Conservation (phyloP, 2,113 vertebrate species). For the Malurus alboscapulatus region DNA sequence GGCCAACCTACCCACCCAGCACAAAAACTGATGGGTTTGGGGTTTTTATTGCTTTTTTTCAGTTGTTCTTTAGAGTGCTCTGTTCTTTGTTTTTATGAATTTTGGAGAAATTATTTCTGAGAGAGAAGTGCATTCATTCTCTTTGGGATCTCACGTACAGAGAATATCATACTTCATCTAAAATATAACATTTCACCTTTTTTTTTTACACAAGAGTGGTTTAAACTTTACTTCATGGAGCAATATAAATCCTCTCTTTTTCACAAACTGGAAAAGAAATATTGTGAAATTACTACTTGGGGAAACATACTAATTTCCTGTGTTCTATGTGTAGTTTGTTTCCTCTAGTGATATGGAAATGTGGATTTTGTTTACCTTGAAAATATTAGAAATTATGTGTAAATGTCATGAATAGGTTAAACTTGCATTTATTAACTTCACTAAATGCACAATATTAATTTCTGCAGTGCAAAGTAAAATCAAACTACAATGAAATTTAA, state of each 20-base stretch:
- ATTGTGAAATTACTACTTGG: slow-evolving; percentile 2
- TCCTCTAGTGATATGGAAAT: neutral
- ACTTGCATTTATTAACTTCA: neutral
- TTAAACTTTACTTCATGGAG: slow-evolving; percentile 29
- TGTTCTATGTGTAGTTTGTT: neutral
- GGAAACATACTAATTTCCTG: slow-evolving; percentile 35
- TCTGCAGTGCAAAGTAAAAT: neutral
- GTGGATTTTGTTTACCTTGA: neutral
- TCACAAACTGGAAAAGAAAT: slow-evolving; percentile 4
- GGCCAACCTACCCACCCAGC: neutral
- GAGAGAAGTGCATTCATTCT: neutral
- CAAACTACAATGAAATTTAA: neutral
- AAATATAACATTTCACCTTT: neutral
- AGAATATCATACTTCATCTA: neutral
- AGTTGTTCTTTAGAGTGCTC: neutral
- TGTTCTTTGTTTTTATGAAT: neutral
- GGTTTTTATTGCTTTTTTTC: neutral
- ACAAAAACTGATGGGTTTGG: neutral
- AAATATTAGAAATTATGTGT: neutral
- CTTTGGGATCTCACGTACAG: neutral
- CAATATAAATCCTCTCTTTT: slow-evolving; percentile 7
- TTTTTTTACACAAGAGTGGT: neutral
- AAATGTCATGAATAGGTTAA: neutral
- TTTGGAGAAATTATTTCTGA: neutral
- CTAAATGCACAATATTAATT: neutral